A percentile compares a stretch with the other conserved stretches of the same genome.
phyloP scores from a whole-genome alignment of 2,797 vertebrate genomes.

The Phaenicophaeus curvirostris region DNA sequence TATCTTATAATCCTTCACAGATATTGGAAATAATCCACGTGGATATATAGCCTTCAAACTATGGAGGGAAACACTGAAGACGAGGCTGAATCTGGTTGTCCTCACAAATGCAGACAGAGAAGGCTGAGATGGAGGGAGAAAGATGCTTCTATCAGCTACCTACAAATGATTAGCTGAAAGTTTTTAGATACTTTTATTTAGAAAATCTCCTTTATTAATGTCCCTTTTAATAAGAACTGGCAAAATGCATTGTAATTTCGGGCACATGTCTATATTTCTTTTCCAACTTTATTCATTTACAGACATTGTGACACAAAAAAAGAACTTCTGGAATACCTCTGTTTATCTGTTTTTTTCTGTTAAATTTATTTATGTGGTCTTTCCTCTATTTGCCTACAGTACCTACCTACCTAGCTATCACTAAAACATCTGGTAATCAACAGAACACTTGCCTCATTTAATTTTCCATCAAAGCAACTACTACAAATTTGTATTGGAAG shows the following conservation, averaged over 20 bases:
- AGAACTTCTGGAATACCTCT: background rate
- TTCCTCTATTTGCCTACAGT: background rate
- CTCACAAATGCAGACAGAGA: background rate
- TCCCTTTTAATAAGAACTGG: background rate
- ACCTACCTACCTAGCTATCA: constrained; percentile 28
- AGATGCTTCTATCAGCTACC: background rate
- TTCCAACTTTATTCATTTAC: background rate
- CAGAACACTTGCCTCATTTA: constrained; percentile 14
- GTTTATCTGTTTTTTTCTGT: background rate
- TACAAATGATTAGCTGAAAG: background rate
- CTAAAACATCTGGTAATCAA: constrained; percentile 49
- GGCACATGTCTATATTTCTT: background rate
- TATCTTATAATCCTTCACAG: background rate
- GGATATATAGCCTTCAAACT: background rate
- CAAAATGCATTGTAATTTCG: background rate
- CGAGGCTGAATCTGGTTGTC: background rate
- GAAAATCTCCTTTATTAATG: background rate
- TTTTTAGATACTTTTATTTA: background rate
- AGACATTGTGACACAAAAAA: background rate
- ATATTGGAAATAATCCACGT: background rate
- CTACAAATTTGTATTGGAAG: constrained; percentile 18
- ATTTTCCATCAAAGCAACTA: constrained; percentile 31
- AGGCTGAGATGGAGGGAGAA: background rate
- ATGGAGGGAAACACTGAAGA: background rate
- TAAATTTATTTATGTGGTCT: background rate